These are phyloP conservation scores for Lordiphosa collinella DNA, from an alignment of 1,140 invertebrate genomes.

Conservation along the genomic window DNA sequence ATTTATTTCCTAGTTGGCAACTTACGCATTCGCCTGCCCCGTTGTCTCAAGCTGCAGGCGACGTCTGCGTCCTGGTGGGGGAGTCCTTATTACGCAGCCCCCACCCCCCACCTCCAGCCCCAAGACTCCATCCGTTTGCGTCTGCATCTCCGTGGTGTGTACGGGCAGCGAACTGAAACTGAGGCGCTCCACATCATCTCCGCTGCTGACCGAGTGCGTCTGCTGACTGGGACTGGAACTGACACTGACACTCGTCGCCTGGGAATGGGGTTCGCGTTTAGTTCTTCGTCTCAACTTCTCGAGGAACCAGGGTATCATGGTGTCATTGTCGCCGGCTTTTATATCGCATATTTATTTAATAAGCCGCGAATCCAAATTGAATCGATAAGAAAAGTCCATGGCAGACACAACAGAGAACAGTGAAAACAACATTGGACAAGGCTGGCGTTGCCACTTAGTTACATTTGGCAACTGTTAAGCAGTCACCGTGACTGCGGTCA, in stretches of 20 bases:
- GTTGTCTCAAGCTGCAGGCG: constrained; percentile 51
- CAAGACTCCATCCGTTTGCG: constrained; percentile 40
- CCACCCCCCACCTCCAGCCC: constrained; percentile 32
- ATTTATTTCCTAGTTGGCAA: constrained; percentile 30
- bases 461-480: too few species aligned
- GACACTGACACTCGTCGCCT: constrained; percentile 13
- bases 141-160: constrained; percentile 50
- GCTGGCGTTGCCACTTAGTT: too few species aligned
- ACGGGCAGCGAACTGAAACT: constrained; percentile 31
- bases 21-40: constrained; percentile 62
- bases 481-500: too few species aligned
- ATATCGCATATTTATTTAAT: constrained; percentile 3
- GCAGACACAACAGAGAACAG: too few species aligned
- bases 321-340: constrained; percentile 12
- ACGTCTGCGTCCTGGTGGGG: constrained; percentile 50
- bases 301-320: constrained; percentile 79
- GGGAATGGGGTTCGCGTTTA: constrained; percentile 32
- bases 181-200: constrained; percentile 50
- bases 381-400: constrained; percentile 18
- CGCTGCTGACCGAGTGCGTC: constrained; percentile 11
- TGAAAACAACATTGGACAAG: too few species aligned
- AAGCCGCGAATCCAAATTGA: constrained; percentile 38
- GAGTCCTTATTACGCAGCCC: constrained; percentile 50
- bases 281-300: constrained; percentile 74
- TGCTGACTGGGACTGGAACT: background rate